Evolutionary conservation across 2,888 invertebrate species (phyloP).

Genomic region (Acleris holmiana): DNA sequence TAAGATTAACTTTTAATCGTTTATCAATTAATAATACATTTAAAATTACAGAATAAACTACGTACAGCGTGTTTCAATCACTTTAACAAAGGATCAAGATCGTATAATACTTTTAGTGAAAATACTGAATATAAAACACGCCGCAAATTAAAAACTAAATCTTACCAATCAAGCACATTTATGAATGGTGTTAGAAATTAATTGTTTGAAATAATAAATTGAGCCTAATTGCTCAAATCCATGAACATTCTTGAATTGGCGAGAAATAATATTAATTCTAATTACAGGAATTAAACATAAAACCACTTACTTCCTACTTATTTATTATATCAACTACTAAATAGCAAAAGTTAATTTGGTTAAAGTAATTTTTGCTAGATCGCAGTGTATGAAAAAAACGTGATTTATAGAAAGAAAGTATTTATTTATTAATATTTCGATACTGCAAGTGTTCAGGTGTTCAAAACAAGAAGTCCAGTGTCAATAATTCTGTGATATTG

Average conservation of each 20-base stretch:
- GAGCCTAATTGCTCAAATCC: constrained; percentile 4
- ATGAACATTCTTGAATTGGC: constrained; percentile 24
- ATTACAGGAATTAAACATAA: constrained; percentile 47
- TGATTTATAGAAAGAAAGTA: constrained; percentile 38
- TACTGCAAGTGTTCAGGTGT: constrained; percentile 38
- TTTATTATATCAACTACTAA: constrained; percentile 25
- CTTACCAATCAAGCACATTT: constrained; percentile 19
- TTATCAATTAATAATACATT: constrained; percentile 61
- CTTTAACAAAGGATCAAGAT: constrained; percentile 36
- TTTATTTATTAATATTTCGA: constrained; percentile 39
- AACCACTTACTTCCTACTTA: constrained; percentile 46
- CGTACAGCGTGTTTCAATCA: constrained; percentile 47
- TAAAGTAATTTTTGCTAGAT: constrained; percentile 31
- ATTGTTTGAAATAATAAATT: too few relatives aligned
- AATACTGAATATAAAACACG: constrained; percentile 42
- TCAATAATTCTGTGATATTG: constrained; percentile 45
- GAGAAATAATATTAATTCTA: constrained; percentile 43
- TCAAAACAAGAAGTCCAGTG: constrained; percentile 38
- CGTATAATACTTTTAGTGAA: constrained; percentile 45
- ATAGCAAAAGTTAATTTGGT: constrained; percentile 33
- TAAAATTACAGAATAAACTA: constrained; percentile 59
- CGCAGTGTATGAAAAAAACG: constrained; percentile 28
- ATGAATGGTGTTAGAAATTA: constrained; percentile 8
- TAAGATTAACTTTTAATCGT: constrained; percentile 50
- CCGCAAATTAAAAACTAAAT: constrained; percentile 41